Evolutionary conservation across 2,888 invertebrate genomes (phyloP).

Genomic region (Norana najaformis): DNA sequence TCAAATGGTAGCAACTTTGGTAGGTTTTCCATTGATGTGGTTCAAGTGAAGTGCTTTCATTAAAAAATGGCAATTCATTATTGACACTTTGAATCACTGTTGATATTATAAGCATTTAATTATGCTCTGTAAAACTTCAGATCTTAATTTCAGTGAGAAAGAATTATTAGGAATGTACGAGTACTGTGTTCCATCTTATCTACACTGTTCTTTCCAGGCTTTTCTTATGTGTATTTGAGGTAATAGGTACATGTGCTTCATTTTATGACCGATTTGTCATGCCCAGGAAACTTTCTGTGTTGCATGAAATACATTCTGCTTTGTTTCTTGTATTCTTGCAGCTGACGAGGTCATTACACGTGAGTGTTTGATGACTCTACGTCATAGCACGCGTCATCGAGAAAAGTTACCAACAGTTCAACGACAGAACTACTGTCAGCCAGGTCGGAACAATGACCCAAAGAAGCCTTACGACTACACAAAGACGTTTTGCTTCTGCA

Average conservation of each 20-base stretch:
- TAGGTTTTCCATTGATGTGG: neutral
- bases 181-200: too few relatives aligned
- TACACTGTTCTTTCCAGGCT: too few relatives aligned
- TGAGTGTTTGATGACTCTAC: slow-evolving; percentile 57
- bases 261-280: neutral
- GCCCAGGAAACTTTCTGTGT: too few relatives aligned
- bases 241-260: neutral
- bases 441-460: slow-evolving; percentile 57
- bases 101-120: too few relatives aligned
- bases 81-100: neutral
- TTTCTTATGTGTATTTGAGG: too few relatives aligned
- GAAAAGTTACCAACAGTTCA: slow-evolving; percentile 58
- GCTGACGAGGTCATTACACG: slow-evolving; percentile 58
- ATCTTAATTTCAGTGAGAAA: too few relatives aligned
- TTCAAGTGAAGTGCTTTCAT: neutral
- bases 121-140: too few relatives aligned
- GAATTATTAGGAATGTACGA: too few relatives aligned
- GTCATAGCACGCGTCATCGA: slow-evolving; percentile 54
- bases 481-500: slow-evolving; percentile 60
- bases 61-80: neutral
- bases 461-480: slow-evolving; percentile 52
- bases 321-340: slow-evolving; percentile 41
- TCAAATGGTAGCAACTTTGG: neutral
- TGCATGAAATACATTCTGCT: neutral
- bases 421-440: slow-evolving; percentile 60